Conservation (phyloP, 64 coral and sea anemone species). For the Catalaphyllia jardinei region DNA sequence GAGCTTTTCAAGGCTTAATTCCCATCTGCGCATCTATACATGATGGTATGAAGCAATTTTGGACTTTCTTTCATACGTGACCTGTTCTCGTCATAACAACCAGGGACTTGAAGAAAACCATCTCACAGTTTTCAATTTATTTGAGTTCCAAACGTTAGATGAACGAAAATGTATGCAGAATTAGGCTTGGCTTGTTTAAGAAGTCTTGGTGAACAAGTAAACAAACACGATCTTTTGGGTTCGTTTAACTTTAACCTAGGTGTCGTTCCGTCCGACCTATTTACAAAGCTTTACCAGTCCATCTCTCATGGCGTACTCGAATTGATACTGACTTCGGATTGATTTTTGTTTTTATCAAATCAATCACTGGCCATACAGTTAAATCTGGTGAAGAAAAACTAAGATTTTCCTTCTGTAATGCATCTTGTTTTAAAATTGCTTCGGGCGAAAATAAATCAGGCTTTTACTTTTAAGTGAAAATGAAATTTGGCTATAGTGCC, state of each 20-base stretch:
- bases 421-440: not conserved
- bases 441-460: not conserved
- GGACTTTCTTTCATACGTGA: not conserved
- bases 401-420: not conserved
- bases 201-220: conserved; percentile 20
- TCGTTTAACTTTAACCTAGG: not conserved
- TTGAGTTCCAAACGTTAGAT: not conserved
- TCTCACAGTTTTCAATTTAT: not conserved
- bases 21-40: conserved; percentile 25
- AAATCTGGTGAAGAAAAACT: not conserved
- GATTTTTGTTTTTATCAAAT: not conserved
- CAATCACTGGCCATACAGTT: not conserved
- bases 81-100: not conserved
- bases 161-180: not conserved
- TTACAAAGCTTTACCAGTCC: not conserved
- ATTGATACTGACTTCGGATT: not conserved
- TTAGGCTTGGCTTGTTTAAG: conserved; percentile 23
- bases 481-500: not conserved
- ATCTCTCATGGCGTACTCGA: not conserved
- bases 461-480: not conserved
- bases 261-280: not conserved
- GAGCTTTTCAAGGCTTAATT: not conserved
- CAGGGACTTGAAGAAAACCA: not conserved
- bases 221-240: conserved; percentile 3
- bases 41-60: not conserved